These are phyloP conservation scores for Platalea minor DNA, from an alignment of 2,797 vertebrate genomes.

Conservation along the genomic window DNA sequence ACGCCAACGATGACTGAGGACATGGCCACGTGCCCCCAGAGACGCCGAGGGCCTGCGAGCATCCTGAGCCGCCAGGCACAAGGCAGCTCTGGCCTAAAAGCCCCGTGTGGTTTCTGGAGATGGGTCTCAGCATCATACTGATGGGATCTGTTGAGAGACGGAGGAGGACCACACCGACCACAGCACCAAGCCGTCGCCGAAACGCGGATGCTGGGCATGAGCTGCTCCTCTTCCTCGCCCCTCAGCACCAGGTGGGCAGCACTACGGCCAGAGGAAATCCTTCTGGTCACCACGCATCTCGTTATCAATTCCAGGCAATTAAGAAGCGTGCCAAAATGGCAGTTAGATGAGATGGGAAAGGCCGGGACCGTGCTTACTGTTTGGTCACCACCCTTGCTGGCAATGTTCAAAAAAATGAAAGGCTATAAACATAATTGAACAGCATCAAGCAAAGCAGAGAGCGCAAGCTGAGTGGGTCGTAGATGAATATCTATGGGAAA, in stretches of 20 bases:
- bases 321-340: background rate
- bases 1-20: fast-evolving
- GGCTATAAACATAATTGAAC: background rate
- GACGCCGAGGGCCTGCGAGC: fast-evolving
- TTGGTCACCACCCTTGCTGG: background rate
- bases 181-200: fast-evolving
- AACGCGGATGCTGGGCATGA: fast-evolving
- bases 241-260: background rate
- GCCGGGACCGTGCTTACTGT: background rate
- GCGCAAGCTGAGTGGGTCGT: fast-evolving
- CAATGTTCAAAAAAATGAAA: fast-evolving
- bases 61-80: background rate
- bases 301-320: background rate
- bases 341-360: background rate
- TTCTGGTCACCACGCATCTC: background rate
- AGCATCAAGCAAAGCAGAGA: background rate
- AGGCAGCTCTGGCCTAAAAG: background rate
- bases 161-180: background rate
- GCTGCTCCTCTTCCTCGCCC: background rate
- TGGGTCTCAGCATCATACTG: fast-evolving
- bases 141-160: background rate
- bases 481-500: background rate
- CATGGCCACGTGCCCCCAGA: fast-evolving
- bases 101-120: background rate
- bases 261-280: background rate